Percentiles rank a stretch among this genome's conserved stretches.
phyloP scores from a whole-genome alignment of 1,140 invertebrate genomes.

The Aphelinus atriplicis region DNA sequence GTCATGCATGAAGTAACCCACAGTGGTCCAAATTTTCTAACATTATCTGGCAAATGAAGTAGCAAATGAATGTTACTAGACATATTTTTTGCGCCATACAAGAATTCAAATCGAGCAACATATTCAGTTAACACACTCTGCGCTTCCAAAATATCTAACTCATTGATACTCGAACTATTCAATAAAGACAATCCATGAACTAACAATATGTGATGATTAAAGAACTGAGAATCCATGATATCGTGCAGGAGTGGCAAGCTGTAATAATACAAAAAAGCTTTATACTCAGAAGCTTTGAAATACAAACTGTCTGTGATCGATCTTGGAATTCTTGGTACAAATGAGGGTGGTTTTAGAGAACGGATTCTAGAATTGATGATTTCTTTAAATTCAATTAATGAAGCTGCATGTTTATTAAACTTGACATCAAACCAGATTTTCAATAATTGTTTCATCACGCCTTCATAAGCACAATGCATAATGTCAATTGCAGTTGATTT shows the following conservation, averaged over 20 bases:
- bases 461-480: slow-evolving; percentile 7
- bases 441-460: slow-evolving; percentile 1
- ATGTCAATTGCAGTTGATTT: not conserved
- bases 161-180: not conserved
- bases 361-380: not conserved
- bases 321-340: not conserved
- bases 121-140: not conserved
- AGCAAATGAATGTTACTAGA: slow-evolving; percentile 42
- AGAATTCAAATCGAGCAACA: slow-evolving; percentile 25
- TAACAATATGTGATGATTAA: not conserved
- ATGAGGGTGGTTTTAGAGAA: not conserved
- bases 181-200: not conserved
- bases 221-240: not conserved
- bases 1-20: slow-evolving; percentile 37
- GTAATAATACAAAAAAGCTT: not conserved
- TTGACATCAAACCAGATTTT: slow-evolving; percentile 9
- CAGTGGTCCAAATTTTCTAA: slow-evolving; percentile 2
- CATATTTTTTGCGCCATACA: slow-evolving; percentile 38
- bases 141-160: not conserved
- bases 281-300: not conserved
- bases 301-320: slow-evolving; percentile 10
- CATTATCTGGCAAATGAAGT: slow-evolving; percentile 41
- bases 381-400: not conserved
- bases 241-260: not conserved
- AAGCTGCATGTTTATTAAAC: not conserved